phyloP scores from a whole-genome alignment of 2,888 invertebrate genomes.

The Coelopa pilipes region DNA sequence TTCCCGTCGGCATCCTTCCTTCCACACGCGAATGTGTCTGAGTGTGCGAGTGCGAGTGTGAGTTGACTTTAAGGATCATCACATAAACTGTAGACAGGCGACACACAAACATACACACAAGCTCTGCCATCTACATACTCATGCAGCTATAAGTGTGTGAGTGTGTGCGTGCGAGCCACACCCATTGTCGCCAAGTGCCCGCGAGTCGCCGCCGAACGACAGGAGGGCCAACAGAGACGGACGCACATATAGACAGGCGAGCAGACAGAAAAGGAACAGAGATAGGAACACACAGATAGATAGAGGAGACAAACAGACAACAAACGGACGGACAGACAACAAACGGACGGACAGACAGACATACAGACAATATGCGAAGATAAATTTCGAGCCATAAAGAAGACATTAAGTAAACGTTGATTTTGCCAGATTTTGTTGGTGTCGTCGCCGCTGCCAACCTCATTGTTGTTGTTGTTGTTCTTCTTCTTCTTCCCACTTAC shows the following conservation, averaged over 20 bases:
- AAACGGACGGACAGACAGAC: too few species aligned
- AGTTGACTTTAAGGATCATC: conserved; percentile 35
- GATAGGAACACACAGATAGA: too few species aligned
- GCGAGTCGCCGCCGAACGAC: conserved; percentile 2
- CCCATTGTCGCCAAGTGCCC: neutral
- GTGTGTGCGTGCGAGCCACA: too few species aligned
- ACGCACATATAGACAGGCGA: too few species aligned
- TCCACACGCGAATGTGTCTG: neutral
- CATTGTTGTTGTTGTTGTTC: too few species aligned
- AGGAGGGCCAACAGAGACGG: neutral
- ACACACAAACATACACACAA: neutral
- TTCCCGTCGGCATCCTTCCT: too few species aligned
- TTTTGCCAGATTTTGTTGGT: conserved; percentile 1
- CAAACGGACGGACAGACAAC: too few species aligned
- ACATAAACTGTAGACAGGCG: conserved; percentile 34
- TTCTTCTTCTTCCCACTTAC: too few species aligned
- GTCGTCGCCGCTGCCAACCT: neutral
- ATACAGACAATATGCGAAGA: conserved; percentile 25
- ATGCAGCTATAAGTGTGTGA: too few species aligned
- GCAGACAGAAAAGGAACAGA: too few species aligned
- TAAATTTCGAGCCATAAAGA: conserved; percentile 35
- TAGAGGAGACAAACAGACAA: too few species aligned
- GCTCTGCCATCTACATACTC: neutral
- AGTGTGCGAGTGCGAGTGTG: conserved; percentile 2
- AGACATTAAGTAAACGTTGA: conserved; percentile 36